These are phyloP conservation scores for Erpornis zantholeuca DNA, from an alignment of 2,113 vertebrate species.

Conservation along the genomic window DNA sequence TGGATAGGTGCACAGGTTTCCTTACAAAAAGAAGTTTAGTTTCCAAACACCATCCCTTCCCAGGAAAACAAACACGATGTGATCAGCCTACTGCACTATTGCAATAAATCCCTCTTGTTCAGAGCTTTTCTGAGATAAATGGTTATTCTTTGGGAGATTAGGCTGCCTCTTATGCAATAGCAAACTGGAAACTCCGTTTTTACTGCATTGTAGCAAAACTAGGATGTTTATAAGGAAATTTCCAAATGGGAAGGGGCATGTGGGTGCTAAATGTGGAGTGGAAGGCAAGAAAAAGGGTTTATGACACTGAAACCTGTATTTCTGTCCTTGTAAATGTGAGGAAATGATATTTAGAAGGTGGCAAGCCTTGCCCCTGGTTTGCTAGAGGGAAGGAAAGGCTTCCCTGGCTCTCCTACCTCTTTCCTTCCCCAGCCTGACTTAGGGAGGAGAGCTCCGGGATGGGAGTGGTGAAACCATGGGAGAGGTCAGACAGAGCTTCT, in stretches of 20 bases:
- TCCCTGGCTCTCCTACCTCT: not conserved
- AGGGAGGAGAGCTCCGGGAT: not conserved
- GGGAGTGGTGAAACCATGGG: not conserved
- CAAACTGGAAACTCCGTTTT: not conserved
- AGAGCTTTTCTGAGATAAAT: not conserved
- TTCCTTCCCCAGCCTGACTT: fast-evolving
- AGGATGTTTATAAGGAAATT: not conserved
- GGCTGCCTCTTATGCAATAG: not conserved
- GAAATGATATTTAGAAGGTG: not conserved
- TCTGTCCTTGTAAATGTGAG: not conserved
- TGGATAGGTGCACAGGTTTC: not conserved
- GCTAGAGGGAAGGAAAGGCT: not conserved
- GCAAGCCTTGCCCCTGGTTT: not conserved
- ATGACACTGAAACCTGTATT: fast-evolving
- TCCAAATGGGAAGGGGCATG: not conserved
- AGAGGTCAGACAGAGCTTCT: not conserved
- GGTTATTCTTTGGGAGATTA: not conserved
- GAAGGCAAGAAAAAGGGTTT: not conserved
- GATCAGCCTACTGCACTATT: not conserved
- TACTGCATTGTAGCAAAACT: not conserved
- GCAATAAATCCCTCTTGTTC: not conserved
- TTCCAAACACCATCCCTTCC: not conserved
- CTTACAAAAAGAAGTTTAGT: not conserved
- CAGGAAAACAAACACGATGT: not conserved
- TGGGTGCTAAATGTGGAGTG: too few relatives aligned